Evolutionary conservation across 2,797 vertebrate genomes (phyloP).

Genomic region (Margarornis squamiger): DNA sequence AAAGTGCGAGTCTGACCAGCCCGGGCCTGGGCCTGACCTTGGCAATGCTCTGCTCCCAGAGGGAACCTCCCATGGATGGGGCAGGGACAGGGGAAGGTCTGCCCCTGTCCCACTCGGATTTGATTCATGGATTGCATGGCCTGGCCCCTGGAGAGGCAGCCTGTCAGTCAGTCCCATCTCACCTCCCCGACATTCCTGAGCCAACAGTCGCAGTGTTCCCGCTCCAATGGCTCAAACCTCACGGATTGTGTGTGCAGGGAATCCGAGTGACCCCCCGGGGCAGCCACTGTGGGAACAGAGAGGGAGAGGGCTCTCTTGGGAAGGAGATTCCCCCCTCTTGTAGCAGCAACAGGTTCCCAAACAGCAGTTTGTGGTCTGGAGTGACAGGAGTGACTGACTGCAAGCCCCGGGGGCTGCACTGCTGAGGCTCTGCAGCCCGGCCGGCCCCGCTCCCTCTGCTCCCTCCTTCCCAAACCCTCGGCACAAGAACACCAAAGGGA

Average conservation of each 20-base stretch:
- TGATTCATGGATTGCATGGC: neutral
- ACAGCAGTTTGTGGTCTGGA: slow-evolving; percentile 35
- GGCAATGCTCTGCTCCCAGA: neutral
- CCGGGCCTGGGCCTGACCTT: neutral
- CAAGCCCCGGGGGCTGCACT: slow-evolving; percentile 7
- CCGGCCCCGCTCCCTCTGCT: neutral
- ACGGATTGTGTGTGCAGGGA: neutral
- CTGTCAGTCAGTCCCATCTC: neutral
- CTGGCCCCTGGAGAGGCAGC: neutral
- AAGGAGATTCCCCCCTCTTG: slow-evolving; percentile 56
- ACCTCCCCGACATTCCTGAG: neutral
- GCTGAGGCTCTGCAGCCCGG: neutral
- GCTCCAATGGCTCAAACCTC: neutral
- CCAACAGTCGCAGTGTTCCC: neutral
- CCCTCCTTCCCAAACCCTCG: neutral
- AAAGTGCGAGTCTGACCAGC: neutral
- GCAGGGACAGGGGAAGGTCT: neutral
- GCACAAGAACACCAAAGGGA: neutral
- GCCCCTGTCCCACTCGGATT: neutral
- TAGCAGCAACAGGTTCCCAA: slow-evolving; percentile 66
- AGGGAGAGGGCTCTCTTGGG: slow-evolving; percentile 15
- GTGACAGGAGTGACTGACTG: slow-evolving; percentile 40
- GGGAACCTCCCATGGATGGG: neutral
- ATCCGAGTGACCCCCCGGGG: neutral
- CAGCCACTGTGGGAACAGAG: slow-evolving; percentile 16